Evolutionary conservation across 2,113 vertebrate genomes (phyloP).

Genomic region (Eretmochelys imbricata): DNA sequence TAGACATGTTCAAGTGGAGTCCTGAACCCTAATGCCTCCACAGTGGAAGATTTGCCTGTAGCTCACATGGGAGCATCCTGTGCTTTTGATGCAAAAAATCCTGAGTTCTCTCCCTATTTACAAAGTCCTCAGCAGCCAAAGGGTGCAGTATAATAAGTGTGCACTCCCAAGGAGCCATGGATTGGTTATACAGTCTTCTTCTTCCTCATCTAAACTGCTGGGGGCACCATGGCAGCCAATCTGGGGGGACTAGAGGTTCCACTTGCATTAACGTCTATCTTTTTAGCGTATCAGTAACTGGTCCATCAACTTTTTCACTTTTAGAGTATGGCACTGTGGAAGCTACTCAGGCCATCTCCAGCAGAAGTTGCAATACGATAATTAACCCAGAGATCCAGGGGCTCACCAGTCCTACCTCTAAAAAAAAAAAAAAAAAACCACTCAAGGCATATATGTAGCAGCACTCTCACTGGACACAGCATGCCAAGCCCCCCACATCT

Average conservation of each 20-base stretch:
- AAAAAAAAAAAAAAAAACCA: too few relatives aligned
- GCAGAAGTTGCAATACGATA: accelerated
- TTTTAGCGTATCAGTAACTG: neutral
- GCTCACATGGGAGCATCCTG: neutral
- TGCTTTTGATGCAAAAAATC: neutral
- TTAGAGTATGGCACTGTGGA: neutral
- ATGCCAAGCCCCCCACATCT: accelerated
- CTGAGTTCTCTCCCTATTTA: neutral
- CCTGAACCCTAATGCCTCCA: neutral
- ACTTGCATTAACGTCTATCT: neutral
- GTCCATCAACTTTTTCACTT: neutral
- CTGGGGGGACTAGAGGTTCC: accelerated
- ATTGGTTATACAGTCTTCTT: neutral
- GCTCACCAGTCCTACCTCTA: neutral
- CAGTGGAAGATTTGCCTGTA: neutral
- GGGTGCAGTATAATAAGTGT: neutral
- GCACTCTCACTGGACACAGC: neutral
- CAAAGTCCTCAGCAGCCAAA: neutral
- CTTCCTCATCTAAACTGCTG: neutral
- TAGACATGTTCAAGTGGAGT: neutral
- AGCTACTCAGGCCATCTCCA: neutral
- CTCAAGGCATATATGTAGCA: neutral
- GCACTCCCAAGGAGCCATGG: neutral
- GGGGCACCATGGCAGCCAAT: neutral
- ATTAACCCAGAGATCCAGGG: neutral